Conservation (phyloP, 2,797 vertebrate genomes). For the Bryconaethiops microstoma region DNA sequence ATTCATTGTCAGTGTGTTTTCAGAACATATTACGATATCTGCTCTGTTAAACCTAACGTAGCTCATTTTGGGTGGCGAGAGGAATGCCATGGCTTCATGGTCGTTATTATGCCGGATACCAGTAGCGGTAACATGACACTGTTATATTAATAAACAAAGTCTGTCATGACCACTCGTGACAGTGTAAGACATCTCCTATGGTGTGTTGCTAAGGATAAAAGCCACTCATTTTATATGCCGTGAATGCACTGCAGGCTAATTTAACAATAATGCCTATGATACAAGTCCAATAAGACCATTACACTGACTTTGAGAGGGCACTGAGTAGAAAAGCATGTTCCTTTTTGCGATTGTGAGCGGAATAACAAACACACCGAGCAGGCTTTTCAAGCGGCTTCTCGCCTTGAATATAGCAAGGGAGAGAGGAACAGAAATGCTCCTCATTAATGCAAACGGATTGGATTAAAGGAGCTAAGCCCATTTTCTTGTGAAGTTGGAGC, state of each 20-base stretch:
- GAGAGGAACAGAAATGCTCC: slow-evolving; percentile 45
- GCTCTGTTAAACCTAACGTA: too few relatives aligned
- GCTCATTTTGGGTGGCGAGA: too few relatives aligned
- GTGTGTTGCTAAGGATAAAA: slow-evolving; percentile 23
- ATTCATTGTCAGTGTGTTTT: not conserved
- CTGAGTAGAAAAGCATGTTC: slow-evolving; percentile 20
- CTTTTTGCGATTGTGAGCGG: slow-evolving; percentile 61
- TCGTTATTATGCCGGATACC: too few relatives aligned
- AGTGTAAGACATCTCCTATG: too few relatives aligned
- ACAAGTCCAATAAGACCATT: slow-evolving; percentile 58
- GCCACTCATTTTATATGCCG: slow-evolving; percentile 50
- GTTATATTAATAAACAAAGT: too few relatives aligned
- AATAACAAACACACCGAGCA: slow-evolving; percentile 62
- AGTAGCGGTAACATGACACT: too few relatives aligned
- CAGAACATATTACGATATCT: not conserved
- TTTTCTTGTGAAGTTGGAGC: slow-evolving; percentile 53
- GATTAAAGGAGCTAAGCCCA: slow-evolving; percentile 55
- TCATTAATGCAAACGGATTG: slow-evolving; percentile 57
- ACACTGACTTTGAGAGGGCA: slow-evolving; percentile 40
- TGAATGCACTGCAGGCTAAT: slow-evolving; percentile 58
- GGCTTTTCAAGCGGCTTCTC: slow-evolving; percentile 48
- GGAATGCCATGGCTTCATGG: too few relatives aligned
- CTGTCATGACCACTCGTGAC: too few relatives aligned
- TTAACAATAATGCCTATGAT: slow-evolving; percentile 60
- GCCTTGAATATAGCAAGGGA: slow-evolving; percentile 48